A percentile compares a stretch with the other conserved stretches of the same genome.
These are phyloP conservation scores for Drosophila insularis DNA, from an alignment of 1,140 invertebrate species.

Conservation along the genomic window DNA sequence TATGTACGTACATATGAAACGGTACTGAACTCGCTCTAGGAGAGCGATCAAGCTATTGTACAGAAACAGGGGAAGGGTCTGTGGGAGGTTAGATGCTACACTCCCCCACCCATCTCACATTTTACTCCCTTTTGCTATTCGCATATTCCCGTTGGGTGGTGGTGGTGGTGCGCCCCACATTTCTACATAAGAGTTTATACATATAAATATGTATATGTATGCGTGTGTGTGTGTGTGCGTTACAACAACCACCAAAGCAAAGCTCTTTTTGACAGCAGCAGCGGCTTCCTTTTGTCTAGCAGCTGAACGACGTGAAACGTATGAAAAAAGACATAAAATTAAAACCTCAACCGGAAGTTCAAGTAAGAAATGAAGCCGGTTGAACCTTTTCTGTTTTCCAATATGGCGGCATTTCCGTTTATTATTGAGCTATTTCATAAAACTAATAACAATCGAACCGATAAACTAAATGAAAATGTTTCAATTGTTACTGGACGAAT, in stretches of 20 bases:
- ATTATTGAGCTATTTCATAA: slow-evolving; percentile 25
- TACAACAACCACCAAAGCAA: slow-evolving; percentile 72
- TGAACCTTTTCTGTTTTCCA: slow-evolving; percentile 49
- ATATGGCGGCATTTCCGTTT: slow-evolving; percentile 65
- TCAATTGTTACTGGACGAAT: background rate
- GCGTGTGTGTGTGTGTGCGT: slow-evolving; percentile 39
- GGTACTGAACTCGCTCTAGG: slow-evolving; percentile 46
- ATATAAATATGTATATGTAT: slow-evolving; percentile 17
- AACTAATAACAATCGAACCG: slow-evolving; percentile 11
- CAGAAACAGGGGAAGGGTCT: background rate
- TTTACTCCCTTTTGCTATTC: slow-evolving; percentile 46
- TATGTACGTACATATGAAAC: slow-evolving; percentile 21
- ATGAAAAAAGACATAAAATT: slow-evolving; percentile 28
- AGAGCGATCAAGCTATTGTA: slow-evolving; percentile 24
- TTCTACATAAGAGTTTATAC: slow-evolving; percentile 17
- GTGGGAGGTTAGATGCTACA: slow-evolving; percentile 40
- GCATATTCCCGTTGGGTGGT: slow-evolving; percentile 40
- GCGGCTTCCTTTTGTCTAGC: slow-evolving; percentile 71
- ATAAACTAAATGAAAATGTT: slow-evolving; percentile 38
- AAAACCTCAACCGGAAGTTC: slow-evolving; percentile 64
- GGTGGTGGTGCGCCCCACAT: slow-evolving; percentile 65
- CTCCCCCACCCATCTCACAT: slow-evolving; percentile 46
- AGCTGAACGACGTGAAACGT: slow-evolving; percentile 8
- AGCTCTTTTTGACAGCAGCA: slow-evolving; percentile 46
- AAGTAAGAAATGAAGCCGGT: slow-evolving; percentile 37